Percentiles rank a stretch among this genome's conserved stretches.
phyloP scores from a whole-genome alignment of 1,140 invertebrate species.

The Aleiodes sp. region DNA sequence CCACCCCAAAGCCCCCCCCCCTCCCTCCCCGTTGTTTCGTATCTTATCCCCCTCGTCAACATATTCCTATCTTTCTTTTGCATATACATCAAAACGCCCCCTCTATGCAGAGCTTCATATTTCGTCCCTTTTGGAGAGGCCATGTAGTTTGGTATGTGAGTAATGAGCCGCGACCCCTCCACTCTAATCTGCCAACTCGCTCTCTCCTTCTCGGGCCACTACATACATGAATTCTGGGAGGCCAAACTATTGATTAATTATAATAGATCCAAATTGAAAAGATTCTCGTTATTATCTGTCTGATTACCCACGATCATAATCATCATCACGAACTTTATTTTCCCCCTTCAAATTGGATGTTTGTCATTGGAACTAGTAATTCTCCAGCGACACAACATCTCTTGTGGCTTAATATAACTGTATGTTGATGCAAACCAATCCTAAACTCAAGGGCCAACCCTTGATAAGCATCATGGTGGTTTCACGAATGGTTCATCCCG shows the following conservation, averaged over 20 bases:
- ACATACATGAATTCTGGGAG: background rate
- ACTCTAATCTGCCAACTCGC: slow-evolving; percentile 39
- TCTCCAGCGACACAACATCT: background rate
- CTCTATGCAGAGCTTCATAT: slow-evolving; percentile 2
- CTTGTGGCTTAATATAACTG: background rate
- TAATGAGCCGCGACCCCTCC: slow-evolving; percentile 40
- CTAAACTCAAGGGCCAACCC: background rate
- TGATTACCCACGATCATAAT: background rate
- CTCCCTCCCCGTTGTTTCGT: too few relatives aligned
- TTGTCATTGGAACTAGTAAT: background rate
- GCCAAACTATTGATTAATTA: slow-evolving; percentile 1
- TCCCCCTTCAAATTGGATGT: background rate
- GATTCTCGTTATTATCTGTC: background rate
- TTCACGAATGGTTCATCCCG: background rate
- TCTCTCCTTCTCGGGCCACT: slow-evolving; percentile 4
- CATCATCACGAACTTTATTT: background rate
- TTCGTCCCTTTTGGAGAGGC: background rate
- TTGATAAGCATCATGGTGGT: background rate
- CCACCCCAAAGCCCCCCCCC: background rate
- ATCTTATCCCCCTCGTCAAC: too few relatives aligned
- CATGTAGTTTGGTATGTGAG: slow-evolving; percentile 40
- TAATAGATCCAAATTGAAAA: background rate
- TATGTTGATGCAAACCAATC: slow-evolving; percentile 4
- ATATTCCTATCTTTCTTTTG: background rate
- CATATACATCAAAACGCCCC: background rate